These are phyloP conservation scores for Aphidoletes aphidimyza DNA, from an alignment of 2,888 invertebrate species.

Conservation along the genomic window DNA sequence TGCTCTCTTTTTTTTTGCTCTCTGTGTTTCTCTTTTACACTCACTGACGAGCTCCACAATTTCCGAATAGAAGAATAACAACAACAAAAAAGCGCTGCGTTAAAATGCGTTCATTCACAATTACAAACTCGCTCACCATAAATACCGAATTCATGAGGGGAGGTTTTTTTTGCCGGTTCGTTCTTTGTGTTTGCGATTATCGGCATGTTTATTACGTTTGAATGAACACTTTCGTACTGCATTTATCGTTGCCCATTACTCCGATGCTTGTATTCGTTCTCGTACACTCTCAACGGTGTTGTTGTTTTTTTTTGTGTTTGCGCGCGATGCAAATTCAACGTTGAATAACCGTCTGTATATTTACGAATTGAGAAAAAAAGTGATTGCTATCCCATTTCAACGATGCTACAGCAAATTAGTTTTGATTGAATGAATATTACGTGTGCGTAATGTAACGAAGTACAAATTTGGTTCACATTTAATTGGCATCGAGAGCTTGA, in stretches of 20 bases:
- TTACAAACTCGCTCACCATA: background rate
- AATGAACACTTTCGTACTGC: conserved; percentile 22
- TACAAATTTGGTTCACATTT: background rate
- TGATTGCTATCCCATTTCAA: background rate
- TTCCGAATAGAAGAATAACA: too few relatives aligned
- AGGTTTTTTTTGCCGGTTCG: background rate
- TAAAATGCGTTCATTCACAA: background rate
- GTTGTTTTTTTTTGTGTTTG: too few relatives aligned
- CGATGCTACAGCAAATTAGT: conserved; percentile 9
- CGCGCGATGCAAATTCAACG: background rate
- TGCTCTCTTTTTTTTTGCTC: too few relatives aligned
- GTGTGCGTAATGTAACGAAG: conserved; percentile 17
- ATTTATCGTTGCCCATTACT: conserved; percentile 20
- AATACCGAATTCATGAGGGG: background rate
- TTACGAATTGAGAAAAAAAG: background rate
- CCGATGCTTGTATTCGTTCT: background rate
- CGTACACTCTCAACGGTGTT: background rate
- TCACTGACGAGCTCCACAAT: too few relatives aligned
- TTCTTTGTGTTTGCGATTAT: conserved; percentile 37
- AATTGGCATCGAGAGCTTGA: background rate
- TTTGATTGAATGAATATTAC: conserved; percentile 49
- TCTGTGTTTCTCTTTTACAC: too few relatives aligned
- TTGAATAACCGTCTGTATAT: background rate
- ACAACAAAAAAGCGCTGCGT: background rate
- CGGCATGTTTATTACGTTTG: conserved; percentile 39